Conservation (phyloP, 2,888 invertebrate species). For the Chydorus sphaericus region DNA sequence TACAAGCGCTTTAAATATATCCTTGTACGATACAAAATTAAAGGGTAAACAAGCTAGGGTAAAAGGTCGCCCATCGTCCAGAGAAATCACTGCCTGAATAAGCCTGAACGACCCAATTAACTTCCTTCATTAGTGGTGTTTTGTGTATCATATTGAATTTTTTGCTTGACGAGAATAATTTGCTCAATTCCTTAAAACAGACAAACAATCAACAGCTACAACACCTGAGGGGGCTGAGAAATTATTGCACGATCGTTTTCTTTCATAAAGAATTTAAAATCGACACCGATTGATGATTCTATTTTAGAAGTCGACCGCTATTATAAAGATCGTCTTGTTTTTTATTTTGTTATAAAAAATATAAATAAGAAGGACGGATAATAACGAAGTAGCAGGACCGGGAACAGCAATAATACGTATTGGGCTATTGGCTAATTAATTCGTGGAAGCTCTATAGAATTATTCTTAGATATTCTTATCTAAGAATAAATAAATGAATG, state of each 20-base stretch:
- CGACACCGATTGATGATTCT: conserved; percentile 69
- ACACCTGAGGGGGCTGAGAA: conserved; percentile 30
- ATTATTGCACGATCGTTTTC: neutral
- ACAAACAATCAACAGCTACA: conserved; percentile 61
- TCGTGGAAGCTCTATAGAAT: no score
- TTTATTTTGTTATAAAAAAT: conserved; percentile 63
- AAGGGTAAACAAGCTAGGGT: no score
- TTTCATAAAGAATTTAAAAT: conserved; percentile 43
- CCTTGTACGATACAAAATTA: no score
- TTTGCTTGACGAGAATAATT: conserved; percentile 65
- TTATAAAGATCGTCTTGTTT: conserved; percentile 59
- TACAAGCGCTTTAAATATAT: no score
- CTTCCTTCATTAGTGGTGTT: conserved; percentile 62
- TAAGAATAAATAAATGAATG: no score
- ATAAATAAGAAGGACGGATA: conserved; percentile 65
- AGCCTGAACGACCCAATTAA: conserved; percentile 38
- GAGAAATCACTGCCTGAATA: conserved; percentile 34
- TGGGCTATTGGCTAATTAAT: conserved; percentile 42
- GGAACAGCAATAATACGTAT: no score
- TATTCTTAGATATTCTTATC: no score
- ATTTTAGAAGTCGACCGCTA: conserved; percentile 60
- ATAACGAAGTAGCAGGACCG: conserved; percentile 54
- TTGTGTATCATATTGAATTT: conserved; percentile 60
- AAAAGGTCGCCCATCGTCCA: conserved; percentile 75
- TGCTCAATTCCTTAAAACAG: conserved; percentile 66